Conservation (phyloP, 2,113 vertebrate species). For the Sminthopsis crassicaudata region DNA sequence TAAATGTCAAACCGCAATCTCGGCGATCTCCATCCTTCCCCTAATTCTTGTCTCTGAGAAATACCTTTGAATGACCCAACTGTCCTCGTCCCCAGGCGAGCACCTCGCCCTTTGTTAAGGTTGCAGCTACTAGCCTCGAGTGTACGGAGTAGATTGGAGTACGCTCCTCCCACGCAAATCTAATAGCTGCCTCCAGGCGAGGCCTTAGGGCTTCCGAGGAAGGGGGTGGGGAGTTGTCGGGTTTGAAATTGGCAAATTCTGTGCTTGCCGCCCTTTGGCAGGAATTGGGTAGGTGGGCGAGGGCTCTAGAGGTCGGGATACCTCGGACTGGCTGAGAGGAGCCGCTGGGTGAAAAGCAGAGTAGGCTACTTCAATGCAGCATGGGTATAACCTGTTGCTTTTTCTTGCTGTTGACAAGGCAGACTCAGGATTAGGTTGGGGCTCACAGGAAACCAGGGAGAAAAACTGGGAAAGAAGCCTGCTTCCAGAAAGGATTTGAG, state of each 20-base stretch:
- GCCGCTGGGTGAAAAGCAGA: background rate
- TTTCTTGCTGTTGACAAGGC: constrained; percentile 23
- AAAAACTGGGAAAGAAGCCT: background rate
- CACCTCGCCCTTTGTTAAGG: background rate
- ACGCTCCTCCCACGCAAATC: background rate
- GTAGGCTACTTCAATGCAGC: background rate
- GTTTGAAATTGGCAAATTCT: constrained; percentile 21
- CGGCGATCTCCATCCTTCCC: background rate
- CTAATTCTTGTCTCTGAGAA: background rate
- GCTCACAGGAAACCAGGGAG: background rate
- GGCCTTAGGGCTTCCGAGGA: background rate
- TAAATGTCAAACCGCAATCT: background rate
- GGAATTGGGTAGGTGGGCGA: background rate
- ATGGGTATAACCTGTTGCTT: constrained; percentile 74
- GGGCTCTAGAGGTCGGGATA: background rate
- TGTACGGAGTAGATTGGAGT: background rate
- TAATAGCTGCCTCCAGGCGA: constrained; percentile 18
- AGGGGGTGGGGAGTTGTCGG: constrained; percentile 6
- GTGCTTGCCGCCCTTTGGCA: background rate
- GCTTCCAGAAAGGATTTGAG: background rate
- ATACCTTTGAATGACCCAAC: background rate
- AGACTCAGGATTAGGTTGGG: background rate
- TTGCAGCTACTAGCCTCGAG: background rate
- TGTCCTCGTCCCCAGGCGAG: too few species aligned
- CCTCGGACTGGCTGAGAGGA: background rate